Evolutionary conservation across 23 tunicate genomes (phyloP), one percentile per base, ranked within the genome.

Genomic region (Aplidium turbinatum): DNA sequence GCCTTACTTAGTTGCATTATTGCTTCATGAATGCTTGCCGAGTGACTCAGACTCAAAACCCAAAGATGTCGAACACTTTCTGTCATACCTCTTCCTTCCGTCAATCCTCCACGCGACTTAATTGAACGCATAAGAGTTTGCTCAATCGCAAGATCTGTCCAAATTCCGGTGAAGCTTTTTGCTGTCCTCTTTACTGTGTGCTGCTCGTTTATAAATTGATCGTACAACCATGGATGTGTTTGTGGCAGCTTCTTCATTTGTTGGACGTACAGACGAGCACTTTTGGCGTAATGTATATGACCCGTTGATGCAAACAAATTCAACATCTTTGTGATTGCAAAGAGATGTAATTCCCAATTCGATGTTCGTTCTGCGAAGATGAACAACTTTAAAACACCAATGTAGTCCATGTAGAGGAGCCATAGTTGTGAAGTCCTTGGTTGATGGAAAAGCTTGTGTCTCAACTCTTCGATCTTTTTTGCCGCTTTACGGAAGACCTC

Each of bases 131-230:
- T 66, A 13, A 66, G 28, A 3, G 27, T 35, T 28, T 66, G 72
- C 38, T 66, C 51, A 66, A 66, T 66, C 36, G 68, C 13, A 6
- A 61, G 30, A 61, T 61, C 68, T 26, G 27, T 61, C 68, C 68
- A 61, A 19, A 61, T 16, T 5, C 68, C 68, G 9, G 27, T 32
- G 36, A 35, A 61, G 36, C 30, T 35, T 16, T 61, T 5, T 13
- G 9, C n/a, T 26, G 68, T 26, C n/a, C 68, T 35, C 35, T 36
- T 22, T 30, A 61, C 68, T 30, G 68, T 26, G 13, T 61, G 68
- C 6, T 61, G 28, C 13, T 36, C 68, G 6, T 26, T 5, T 4
- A 61, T 25, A 28, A 61, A 61, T 61, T 61, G 68, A 4, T 61
- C n/a, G 68, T 61, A 26, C 13, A 61, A 6, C 9, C 38, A 30